Evolutionary conservation across 2,888 invertebrate species (phyloP).

Genomic region (Tortrix viridana): DNA sequence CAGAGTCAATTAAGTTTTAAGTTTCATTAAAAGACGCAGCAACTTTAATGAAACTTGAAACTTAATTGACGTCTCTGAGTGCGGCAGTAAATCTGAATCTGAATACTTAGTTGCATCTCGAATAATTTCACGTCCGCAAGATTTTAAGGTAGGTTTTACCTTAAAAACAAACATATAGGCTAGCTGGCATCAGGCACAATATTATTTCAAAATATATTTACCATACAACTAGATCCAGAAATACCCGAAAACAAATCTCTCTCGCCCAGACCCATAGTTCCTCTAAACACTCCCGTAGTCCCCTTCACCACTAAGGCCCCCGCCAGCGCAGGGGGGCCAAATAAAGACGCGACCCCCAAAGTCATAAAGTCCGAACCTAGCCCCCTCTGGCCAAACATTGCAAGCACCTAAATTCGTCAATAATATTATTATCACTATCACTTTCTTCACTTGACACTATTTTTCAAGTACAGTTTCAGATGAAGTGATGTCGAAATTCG

Average conservation of each 20-base stretch:
- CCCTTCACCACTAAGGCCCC: constrained; percentile 27
- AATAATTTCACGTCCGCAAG: too few relatives aligned
- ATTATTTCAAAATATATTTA: constrained; percentile 4
- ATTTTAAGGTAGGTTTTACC: too few relatives aligned
- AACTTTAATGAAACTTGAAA: too few relatives aligned
- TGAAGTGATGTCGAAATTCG: constrained; percentile 29
- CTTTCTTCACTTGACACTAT: constrained; percentile 31
- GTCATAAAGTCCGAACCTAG: constrained; percentile 21
- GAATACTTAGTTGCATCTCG: too few relatives aligned
- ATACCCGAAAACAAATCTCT: constrained; percentile 2
- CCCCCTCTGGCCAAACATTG: constrained; percentile 25
- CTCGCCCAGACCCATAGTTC: constrained; percentile 16
- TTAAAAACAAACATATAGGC: too few relatives aligned
- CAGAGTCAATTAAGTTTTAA: too few relatives aligned
- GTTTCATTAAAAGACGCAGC: too few relatives aligned
- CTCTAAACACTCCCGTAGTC: constrained; percentile 18
- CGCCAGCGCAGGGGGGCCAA: constrained; percentile 28
- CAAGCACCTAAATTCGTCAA: constrained; percentile 16
- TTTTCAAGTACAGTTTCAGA: constrained; percentile 22
- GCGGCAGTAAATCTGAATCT: too few relatives aligned
- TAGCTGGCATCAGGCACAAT: too few relatives aligned
- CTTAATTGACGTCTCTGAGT: too few relatives aligned
- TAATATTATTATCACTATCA: too few relatives aligned
- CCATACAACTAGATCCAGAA: constrained; percentile 21
- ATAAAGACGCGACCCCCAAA: constrained; percentile 17